Evolutionary conservation across 2,797 vertebrate genomes (phyloP).

Genomic region (Muraenolepis orangiensis): DNA sequence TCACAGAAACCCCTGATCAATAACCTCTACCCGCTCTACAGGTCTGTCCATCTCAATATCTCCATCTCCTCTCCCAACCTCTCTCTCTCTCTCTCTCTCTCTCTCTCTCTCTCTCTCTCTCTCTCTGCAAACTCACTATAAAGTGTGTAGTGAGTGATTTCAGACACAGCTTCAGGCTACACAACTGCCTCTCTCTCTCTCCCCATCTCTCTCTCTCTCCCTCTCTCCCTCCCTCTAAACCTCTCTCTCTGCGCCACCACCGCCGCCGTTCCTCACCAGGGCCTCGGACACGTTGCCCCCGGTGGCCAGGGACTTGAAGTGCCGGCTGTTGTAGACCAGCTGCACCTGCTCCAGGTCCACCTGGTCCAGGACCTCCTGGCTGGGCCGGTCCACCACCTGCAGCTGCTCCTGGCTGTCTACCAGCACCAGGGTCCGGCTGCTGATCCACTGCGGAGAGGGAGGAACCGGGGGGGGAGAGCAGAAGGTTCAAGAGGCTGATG

Average conservation of each 20-base stretch:
- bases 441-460: constrained; percentile 83
- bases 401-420: constrained; percentile 93
- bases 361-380: constrained; percentile 89
- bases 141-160: no score
- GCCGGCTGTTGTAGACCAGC: constrained; percentile 94
- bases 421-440: constrained; percentile 87
- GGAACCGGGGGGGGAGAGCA: neutral
- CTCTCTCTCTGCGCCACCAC: neutral
- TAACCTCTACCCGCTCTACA: no score
- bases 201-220: neutral
- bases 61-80: neutral
- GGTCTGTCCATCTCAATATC: no score
- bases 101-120: neutral
- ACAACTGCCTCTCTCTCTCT: neutral
- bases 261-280: constrained; percentile 75
- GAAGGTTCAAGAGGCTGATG: neutral
- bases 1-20: no score
- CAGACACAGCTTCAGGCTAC: no score
- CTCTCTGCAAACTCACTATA: no score
- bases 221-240: neutral
- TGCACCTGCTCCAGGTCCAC: constrained; percentile 92
- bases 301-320: constrained; percentile 95
- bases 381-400: constrained; percentile 89
- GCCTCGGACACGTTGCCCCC: constrained; percentile 97
- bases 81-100: no score